These are phyloP conservation scores for Lomographa bimaculata DNA, from an alignment of 2,888 invertebrate genomes.

Conservation along the genomic window DNA sequence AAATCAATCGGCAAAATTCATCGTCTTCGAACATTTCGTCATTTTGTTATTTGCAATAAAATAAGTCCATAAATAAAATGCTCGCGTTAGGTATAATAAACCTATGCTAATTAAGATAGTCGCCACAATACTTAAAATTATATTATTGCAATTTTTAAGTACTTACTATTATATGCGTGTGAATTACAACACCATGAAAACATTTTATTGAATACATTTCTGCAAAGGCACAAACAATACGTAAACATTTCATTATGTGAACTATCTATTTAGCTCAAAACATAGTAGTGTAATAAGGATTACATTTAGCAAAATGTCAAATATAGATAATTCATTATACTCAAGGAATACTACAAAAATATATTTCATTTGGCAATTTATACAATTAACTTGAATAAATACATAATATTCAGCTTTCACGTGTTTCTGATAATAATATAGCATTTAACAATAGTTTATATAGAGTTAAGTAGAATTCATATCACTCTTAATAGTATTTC, in stretches of 20 bases:
- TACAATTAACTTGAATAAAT: slow-evolving; percentile 46
- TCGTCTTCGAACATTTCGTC: slow-evolving; percentile 4
- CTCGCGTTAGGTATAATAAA: slow-evolving; percentile 44
- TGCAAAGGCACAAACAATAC: slow-evolving; percentile 78
- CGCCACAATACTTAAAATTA: slow-evolving; percentile 52
- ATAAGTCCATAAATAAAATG: slow-evolving; percentile 48
- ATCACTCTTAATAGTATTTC: slow-evolving; percentile 30
- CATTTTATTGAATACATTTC: slow-evolving; percentile 35
- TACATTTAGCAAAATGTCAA: slow-evolving; percentile 37
- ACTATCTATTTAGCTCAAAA: slow-evolving; percentile 32
- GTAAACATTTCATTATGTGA: slow-evolving; percentile 41
- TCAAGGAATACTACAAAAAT: slow-evolving; percentile 76
- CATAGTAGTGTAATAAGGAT: slow-evolving; percentile 27
- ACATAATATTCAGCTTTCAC: slow-evolving; percentile 30
- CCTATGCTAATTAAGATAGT: slow-evolving; percentile 35
- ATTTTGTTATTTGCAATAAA: slow-evolving; percentile 7
- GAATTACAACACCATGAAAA: slow-evolving; percentile 21
- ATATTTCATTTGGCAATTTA: slow-evolving; percentile 77
- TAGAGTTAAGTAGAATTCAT: slow-evolving; percentile 24
- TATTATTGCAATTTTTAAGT: slow-evolving; percentile 65
- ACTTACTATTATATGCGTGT: slow-evolving; percentile 38
- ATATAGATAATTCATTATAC: slow-evolving; percentile 44
- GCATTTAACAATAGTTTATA: slow-evolving; percentile 19
- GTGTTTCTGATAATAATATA: slow-evolving; percentile 23
- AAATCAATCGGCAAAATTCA: slow-evolving; percentile 16